Evolutionary conservation across 2,113 vertebrate genomes (phyloP), one percentile per base, ranked within the genome.

Genomic region (Sturnus vulgaris): DNA sequence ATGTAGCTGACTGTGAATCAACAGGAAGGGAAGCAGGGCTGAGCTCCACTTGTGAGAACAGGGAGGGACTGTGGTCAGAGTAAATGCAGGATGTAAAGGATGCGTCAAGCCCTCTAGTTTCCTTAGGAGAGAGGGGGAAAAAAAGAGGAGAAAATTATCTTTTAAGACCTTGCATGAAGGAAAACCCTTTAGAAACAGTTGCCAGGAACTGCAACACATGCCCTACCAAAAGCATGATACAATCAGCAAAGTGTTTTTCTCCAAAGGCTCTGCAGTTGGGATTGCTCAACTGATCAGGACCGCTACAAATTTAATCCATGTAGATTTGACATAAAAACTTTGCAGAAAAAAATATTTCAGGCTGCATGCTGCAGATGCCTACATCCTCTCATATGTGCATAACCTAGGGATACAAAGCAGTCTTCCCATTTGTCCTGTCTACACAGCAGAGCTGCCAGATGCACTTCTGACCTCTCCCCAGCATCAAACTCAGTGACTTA

Each of bases 61-160:
- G 64, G 71, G 82, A 96, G 49, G 86, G 82, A 87, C 86, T 82
- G 94, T 66, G 91, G 71, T 95, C 92, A 96, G 95, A 93, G 75
- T 88, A 86, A 96, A 96, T 44, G 92, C 90, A 92, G 90, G 94
- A 96, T 86, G 82, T 80, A 95, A 95, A 94, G 96, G 88, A 97
- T 83, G 89, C 10, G 88, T 93, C 92, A 95, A 90, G 88, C 79
- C 82, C 91, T 75, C 89, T 85, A 55, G 82, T 76, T 94, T 94
- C 96, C 96, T 97, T 49, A 63, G 49, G 79, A 70, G 56, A 63
- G 5, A 31, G 24, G 10, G 11, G 9, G 4, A 5, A 18, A 44
- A 33, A 44, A 70, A 55, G 28, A 93, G 19, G 10, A 86, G 56
- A 92, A 92, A 86, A 88, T 28, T 19, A 84, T 50, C 27, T 93